phyloP scores from a whole-genome alignment of 2,888 invertebrate genomes.

The Ceriagrion tenellum region DNA sequence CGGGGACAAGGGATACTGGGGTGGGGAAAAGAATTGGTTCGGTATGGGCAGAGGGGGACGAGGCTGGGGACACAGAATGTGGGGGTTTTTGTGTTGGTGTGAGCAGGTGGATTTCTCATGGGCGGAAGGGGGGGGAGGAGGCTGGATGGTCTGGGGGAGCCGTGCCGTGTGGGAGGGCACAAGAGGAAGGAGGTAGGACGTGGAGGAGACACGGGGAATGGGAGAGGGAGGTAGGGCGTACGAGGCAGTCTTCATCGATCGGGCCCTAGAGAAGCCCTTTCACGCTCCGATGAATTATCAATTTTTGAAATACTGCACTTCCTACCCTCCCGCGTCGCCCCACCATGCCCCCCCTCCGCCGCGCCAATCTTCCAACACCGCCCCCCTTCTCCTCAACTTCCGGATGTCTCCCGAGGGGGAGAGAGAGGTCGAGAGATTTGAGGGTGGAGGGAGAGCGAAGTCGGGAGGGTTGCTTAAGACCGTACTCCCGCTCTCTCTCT shows the following conservation, averaged over 20 bases:
- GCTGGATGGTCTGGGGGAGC: background rate
- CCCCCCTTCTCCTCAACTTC: background rate
- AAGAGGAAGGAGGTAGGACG: background rate
- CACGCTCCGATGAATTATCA: conserved; percentile 63
- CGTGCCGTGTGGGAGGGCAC: background rate
- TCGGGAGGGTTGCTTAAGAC: background rate
- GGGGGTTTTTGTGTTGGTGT: background rate
- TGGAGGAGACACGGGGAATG: background rate
- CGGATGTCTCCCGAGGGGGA: background rate
- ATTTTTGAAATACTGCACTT: conserved; percentile 54
- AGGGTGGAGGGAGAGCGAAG: background rate
- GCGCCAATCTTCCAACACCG: background rate
- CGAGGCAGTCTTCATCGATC: conserved; percentile 23
- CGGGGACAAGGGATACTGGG: background rate
- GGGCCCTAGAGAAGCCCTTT: conserved; percentile 25
- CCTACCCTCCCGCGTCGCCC: background rate
- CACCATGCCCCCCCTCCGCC: background rate
- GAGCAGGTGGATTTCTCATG: background rate
- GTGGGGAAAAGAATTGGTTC: background rate
- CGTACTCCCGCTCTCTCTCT: background rate
- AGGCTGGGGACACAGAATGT: background rate
- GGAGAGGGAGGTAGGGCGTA: background rate
- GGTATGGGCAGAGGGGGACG: background rate
- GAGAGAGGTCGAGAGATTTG: background rate
- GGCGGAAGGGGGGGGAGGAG: background rate